Base-by-base conservation (phyloP, 2,113 vertebrate species). In the Polypterus senegalus region DNA sequence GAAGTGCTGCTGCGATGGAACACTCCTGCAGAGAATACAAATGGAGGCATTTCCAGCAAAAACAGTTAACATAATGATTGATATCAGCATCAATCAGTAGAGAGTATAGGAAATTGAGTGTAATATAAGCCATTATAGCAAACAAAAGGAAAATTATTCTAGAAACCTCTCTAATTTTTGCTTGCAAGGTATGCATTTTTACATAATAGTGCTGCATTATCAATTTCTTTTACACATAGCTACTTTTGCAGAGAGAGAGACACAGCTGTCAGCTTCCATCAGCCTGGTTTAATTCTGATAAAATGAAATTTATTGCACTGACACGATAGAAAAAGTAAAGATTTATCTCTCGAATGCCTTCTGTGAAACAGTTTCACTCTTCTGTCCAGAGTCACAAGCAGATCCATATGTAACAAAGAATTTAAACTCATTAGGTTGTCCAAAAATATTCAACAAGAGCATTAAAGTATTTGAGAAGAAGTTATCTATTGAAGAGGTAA, bases 311-410 rank as follows among this genome's bases (percentile, higher is more conserved):
- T 49, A 66, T 54, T 53, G 57, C 57, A 58, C 45, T 61, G 57
- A 62, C 61, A 62, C 46, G 44, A 51, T 56, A 6, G 65, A 62
- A 51, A 27, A 58, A 66, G 52, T 60, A 57, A 61, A 59, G 11
- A 51, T 66, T 59, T 59, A 49, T 53, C 10, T 59, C 65, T 51
- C 56, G 54, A 62, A 62, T 62, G 60, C 60, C 54, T 66, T 62
- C 51, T 46, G 48, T 43, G 46, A 49, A 62, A 54, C 56, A 62
- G 47, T n/a, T n/a, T n/a, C n/a, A n/a, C n/a, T n/a, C n/a, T n/a
- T n/a, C n/a, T n/a, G n/a, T n/a, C n/a, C n/a, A n/a, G n/a, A n/a
- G n/a, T n/a, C n/a, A n/a, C n/a, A n/a, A n/a, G n/a, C n/a, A n/a
- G n/a, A n/a, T n/a, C n/a, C n/a, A n/a, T n/a, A n/a, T n/a, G n/a